Evolutionary conservation across 92 coral and sea anemone genomes (phyloP).

Genomic region (Umimayanthus chanpuru): DNA sequence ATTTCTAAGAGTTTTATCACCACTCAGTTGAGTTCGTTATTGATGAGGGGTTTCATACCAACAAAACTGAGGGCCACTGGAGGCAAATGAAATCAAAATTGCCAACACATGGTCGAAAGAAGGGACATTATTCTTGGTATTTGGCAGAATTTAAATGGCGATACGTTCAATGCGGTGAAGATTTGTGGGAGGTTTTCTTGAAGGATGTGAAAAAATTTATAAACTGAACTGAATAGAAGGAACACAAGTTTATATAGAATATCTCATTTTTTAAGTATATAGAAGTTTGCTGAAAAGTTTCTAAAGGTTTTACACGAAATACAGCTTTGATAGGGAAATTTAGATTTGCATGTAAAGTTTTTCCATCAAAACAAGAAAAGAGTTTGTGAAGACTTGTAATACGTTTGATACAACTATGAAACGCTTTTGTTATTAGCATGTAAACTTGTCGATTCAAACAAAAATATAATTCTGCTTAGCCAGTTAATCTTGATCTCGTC

Average conservation of each 20-base stretch:
- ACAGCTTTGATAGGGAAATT: neutral
- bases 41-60: too few species aligned
- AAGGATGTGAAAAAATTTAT: neutral
- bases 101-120: conserved; percentile 1
- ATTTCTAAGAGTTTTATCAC: too few species aligned
- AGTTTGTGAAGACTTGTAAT: neutral
- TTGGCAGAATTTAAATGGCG: too few species aligned
- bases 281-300: neutral
- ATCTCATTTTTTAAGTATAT: neutral
- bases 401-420: neutral
- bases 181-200: too few species aligned
- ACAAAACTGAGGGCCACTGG: too few species aligned
- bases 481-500: too few species aligned
- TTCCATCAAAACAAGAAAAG: neutral
- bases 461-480: too few species aligned
- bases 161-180: too few species aligned
- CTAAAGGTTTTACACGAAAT: conserved; percentile 1
- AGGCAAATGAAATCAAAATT: neutral
- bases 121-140: too few species aligned
- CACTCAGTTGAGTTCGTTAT: too few species aligned
- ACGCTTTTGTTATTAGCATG: neutral
- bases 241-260: neutral
- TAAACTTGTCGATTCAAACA: neutral
- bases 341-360: neutral
- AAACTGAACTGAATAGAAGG: neutral